A percentile compares a stretch with the other conserved stretches of the same genome.
phyloP scores from a whole-genome alignment of 2,113 vertebrate genomes.

The Cyrtonyx montezumae region DNA sequence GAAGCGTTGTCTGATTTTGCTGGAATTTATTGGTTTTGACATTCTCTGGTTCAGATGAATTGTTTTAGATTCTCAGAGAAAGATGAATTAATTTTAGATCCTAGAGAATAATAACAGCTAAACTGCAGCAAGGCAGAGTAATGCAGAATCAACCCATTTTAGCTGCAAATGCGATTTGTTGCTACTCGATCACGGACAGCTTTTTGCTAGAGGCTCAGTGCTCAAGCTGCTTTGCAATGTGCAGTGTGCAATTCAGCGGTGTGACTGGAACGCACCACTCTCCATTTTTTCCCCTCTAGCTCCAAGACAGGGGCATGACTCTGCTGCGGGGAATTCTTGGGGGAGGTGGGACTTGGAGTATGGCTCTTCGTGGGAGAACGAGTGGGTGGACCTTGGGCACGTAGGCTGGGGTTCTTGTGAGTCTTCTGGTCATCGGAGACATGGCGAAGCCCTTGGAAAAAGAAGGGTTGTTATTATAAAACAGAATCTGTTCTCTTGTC shows the following conservation, averaged over 20 bases:
- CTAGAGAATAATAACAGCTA: neutral
- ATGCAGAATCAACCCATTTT: neutral
- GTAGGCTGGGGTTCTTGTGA: constrained; percentile 90
- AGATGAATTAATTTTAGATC: neutral
- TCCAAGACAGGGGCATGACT: constrained; percentile 86
- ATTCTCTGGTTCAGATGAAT: neutral
- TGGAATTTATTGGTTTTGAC: neutral
- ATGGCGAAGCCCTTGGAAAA: constrained; percentile 87
- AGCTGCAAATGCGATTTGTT: neutral
- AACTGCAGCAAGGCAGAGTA: neutral
- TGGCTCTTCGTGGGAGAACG: constrained; percentile 80
- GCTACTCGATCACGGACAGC: neutral
- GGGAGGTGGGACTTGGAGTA: constrained; percentile 55
- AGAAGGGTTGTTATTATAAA: neutral
- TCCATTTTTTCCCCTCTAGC: constrained; percentile 98
- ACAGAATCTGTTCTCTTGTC: neutral
- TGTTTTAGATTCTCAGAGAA: neutral
- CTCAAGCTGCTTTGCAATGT: neutral
- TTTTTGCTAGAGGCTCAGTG: neutral
- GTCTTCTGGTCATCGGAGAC: constrained; percentile 91
- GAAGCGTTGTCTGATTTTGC: neutral
- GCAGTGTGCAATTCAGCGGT: neutral
- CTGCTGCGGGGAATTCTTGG: constrained; percentile 68
- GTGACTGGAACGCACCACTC: constrained; percentile 85
- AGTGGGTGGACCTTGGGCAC: constrained; percentile 75